Conservation (phyloP, 92 coral and sea anemone genomes). For the Palythoa heliodiscus region DNA sequence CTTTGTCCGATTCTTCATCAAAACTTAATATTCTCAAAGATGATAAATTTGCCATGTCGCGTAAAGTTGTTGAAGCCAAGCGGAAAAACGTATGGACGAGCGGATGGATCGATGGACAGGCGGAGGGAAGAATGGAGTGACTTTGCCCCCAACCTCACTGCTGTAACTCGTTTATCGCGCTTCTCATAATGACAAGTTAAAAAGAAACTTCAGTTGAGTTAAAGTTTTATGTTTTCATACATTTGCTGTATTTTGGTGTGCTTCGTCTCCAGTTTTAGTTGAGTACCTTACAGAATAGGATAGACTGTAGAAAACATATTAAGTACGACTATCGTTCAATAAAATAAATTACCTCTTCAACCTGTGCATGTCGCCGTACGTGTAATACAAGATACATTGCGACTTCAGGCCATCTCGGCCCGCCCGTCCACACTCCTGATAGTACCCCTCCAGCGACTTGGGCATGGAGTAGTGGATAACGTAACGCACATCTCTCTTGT, state of each 20-base stretch:
- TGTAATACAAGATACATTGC: conserved; percentile 82
- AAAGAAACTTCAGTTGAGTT: too few relatives aligned
- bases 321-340: neutral
- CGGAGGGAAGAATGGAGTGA: too few relatives aligned
- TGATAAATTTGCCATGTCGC: conserved; percentile 40
- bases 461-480: conserved; percentile 95
- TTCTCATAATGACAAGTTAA: too few relatives aligned
- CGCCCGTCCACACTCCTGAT: conserved; percentile 99
- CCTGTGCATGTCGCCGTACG: conserved; percentile 85
- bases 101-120: too few relatives aligned
- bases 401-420: conserved; percentile 92
- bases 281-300: neutral
- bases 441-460: conserved; percentile 96
- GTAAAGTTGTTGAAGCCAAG: conserved; percentile 58
- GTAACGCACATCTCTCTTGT: conserved; percentile 88
- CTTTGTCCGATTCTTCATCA: conserved; percentile 7
- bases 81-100: conserved; percentile 14
- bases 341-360: conserved; percentile 65
- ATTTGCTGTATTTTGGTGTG: too few relatives aligned
- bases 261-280: neutral
- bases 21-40: conserved; percentile 49
- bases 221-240: too few relatives aligned
- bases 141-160: too few relatives aligned
- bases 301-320: too few relatives aligned
- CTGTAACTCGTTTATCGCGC: too few relatives aligned